These are phyloP conservation scores for Tinea semifulvella DNA, from an alignment of 2,888 invertebrate species.

Conservation along the genomic window DNA sequence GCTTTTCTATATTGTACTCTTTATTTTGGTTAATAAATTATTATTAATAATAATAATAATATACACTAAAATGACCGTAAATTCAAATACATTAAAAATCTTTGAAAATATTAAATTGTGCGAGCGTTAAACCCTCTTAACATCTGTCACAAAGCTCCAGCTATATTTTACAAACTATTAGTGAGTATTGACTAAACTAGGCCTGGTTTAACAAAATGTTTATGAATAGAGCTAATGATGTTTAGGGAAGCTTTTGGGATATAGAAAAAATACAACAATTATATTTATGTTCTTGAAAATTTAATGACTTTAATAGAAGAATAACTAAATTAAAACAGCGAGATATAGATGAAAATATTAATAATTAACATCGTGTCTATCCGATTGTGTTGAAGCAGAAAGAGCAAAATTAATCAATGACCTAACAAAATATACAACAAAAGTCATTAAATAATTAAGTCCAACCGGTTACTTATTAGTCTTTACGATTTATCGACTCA, in stretches of 20 bases:
- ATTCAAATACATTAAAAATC: too few relatives aligned
- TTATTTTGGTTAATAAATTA: too few relatives aligned
- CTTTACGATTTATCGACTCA: neutral
- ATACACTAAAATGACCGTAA: too few relatives aligned
- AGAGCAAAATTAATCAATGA: constrained; percentile 66
- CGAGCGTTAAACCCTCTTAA: too few relatives aligned
- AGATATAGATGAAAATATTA: constrained; percentile 53
- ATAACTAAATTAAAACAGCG: constrained; percentile 68
- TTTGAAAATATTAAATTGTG: too few relatives aligned
- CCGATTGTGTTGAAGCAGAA: constrained; percentile 45
- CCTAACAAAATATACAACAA: constrained; percentile 69
- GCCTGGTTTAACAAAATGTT: too few relatives aligned
- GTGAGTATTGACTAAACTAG: too few relatives aligned
- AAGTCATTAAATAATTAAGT: constrained; percentile 66
- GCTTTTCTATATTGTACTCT: too few relatives aligned
- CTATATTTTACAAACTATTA: too few relatives aligned
- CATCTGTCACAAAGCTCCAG: too few relatives aligned
- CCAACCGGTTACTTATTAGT: constrained; percentile 47
- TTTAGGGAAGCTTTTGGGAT: constrained; percentile 30
- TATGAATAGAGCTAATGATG: too few relatives aligned
- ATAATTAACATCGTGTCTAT: neutral
- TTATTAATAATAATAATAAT: too few relatives aligned
- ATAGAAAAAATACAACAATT: constrained; percentile 21
- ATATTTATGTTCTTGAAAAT: constrained; percentile 58
- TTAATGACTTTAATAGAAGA: constrained; percentile 68